Conservation (phyloP, 2,797 vertebrate species). For the Danionella dracula region DNA sequence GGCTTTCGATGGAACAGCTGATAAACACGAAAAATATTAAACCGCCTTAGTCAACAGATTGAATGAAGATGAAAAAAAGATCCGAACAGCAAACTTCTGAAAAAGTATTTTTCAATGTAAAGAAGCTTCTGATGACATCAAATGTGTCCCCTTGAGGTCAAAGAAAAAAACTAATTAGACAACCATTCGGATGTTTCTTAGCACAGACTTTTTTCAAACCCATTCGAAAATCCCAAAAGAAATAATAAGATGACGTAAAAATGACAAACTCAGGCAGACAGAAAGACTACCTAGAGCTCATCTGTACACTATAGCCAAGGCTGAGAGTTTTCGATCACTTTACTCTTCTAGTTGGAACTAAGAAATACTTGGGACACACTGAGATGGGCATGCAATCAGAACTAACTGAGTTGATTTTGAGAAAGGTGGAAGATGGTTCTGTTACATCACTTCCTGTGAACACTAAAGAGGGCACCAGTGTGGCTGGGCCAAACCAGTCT, state of each 20-base stretch:
- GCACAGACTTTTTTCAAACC: background rate
- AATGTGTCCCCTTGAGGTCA: no score
- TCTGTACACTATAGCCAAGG: slow-evolving; percentile 54
- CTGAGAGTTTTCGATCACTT: slow-evolving; percentile 55
- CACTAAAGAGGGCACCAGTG: slow-evolving; percentile 46
- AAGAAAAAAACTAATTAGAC: background rate
- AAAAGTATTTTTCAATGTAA: background rate
- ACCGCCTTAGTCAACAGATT: no score
- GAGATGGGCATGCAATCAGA: slow-evolving; percentile 38
- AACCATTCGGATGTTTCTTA: background rate
- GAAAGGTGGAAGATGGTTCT: slow-evolving; percentile 44
- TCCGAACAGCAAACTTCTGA: no score
- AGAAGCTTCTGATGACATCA: background rate
- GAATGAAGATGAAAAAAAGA: no score
- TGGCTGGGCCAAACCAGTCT: slow-evolving; percentile 49
- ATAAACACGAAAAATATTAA: no score
- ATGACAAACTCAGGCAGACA: background rate
- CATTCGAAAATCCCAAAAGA: no score
- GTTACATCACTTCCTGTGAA: slow-evolving; percentile 41
- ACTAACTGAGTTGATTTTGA: slow-evolving; percentile 20
- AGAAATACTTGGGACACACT: slow-evolving; percentile 32
- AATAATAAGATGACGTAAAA: no score
- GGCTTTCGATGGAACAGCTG: no score
- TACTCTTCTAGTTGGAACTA: slow-evolving; percentile 7
- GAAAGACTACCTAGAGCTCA: slow-evolving; percentile 9